Conservation (phyloP, 1,140 invertebrate species). For the Physella acuta region DNA sequence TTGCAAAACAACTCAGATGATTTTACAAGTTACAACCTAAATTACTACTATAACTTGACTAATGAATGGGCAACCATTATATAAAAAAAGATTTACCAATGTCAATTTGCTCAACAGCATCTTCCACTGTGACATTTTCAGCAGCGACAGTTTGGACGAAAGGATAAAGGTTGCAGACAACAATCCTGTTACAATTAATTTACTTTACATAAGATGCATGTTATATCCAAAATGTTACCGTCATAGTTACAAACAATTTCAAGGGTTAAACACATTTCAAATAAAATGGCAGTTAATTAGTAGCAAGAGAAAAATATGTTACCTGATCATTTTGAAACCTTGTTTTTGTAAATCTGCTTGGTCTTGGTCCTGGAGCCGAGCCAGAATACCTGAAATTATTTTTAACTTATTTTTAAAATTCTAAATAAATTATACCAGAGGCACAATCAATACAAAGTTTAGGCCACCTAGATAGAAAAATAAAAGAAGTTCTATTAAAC, state of each 20-base stretch:
- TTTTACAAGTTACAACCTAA: neutral
- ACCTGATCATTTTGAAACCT: constrained; percentile 49
- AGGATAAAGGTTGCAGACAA: constrained; percentile 93
- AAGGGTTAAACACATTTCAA: too few species aligned
- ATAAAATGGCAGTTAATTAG: too few species aligned
- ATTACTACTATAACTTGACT: neutral
- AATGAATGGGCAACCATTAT: too few species aligned
- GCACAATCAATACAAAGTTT: too few species aligned
- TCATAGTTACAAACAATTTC: too few species aligned
- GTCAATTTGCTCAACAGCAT: constrained; percentile 97
- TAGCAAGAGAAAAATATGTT: too few species aligned
- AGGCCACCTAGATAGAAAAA: too few species aligned
- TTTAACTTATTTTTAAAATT: too few species aligned
- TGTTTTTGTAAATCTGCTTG: constrained; percentile 72
- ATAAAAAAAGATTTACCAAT: constrained; percentile 74
- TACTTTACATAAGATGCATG: too few species aligned
- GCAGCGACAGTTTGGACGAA: constrained; percentile 88
- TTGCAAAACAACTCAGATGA: neutral
- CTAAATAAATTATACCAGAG: too few species aligned
- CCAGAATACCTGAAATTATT: constrained; percentile 59
- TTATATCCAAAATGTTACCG: too few species aligned
- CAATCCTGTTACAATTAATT: constrained; percentile 52
- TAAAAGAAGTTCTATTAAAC: too few species aligned
- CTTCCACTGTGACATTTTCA: constrained; percentile 76
- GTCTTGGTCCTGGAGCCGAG: constrained; percentile 76